Evolutionary conservation across 1,140 invertebrate species (phyloP).

Genomic region (Caerostris extrusa): DNA sequence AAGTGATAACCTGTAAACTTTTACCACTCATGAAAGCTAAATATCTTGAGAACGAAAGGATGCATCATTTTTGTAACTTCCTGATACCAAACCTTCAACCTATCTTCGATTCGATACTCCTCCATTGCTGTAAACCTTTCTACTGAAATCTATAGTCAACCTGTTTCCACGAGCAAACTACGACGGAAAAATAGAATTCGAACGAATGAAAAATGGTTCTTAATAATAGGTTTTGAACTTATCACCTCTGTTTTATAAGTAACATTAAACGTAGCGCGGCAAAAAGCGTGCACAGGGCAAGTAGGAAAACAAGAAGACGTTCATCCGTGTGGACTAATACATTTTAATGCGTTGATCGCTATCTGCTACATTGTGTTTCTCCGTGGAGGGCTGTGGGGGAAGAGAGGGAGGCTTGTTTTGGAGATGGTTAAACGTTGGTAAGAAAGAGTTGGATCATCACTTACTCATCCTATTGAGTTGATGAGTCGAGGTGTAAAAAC

Average conservation of each 20-base stretch:
- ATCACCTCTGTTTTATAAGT: slow-evolving; percentile 34
- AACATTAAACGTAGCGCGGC: not conserved
- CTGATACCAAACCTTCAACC: not conserved
- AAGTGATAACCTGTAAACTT: not conserved
- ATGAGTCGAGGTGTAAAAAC: not conserved
- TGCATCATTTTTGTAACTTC: not conserved
- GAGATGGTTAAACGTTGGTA: not conserved
- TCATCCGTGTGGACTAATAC: slow-evolving; percentile 33
- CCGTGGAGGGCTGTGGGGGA: not conserved
- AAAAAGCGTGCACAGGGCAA: slow-evolving; percentile 14
- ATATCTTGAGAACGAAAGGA: not conserved
- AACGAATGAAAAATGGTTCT: slow-evolving; percentile 44
- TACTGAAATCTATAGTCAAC: slow-evolving; percentile 19
- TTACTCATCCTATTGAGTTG: not conserved
- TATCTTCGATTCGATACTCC: not conserved
- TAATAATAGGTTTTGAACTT: slow-evolving; percentile 55
- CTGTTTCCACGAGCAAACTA: slow-evolving; percentile 24
- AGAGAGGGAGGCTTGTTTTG: not conserved
- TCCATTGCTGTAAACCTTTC: not conserved
- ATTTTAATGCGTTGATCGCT: slow-evolving; percentile 47
- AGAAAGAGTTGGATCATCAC: not conserved
- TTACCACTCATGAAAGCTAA: not conserved
- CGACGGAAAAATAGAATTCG: slow-evolving; percentile 10
- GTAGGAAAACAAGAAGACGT: not conserved
- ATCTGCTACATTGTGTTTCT: slow-evolving; percentile 31